Conservation (phyloP, 2,797 vertebrate species). For the Pipistrellus nathusii region DNA sequence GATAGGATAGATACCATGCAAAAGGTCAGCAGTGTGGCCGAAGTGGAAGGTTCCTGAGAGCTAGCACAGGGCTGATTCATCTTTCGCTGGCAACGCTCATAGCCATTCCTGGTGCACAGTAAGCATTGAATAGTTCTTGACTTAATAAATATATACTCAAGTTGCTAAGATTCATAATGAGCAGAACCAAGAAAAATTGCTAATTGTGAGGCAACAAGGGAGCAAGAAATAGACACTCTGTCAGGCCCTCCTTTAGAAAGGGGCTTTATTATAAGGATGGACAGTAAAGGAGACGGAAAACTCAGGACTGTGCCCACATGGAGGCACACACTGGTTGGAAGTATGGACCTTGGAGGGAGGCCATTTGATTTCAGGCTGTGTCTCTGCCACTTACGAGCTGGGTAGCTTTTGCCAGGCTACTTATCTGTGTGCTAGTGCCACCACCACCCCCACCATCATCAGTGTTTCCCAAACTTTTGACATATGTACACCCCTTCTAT, state of each 20-base stretch:
- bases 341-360: neutral
- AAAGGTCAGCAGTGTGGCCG: too few relatives aligned
- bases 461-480: too few relatives aligned
- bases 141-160: neutral
- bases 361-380: neutral
- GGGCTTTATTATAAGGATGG: neutral
- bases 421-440: neutral
- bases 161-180: conserved; percentile 25
- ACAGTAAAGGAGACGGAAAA: neutral
- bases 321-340: neutral
- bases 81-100: too few relatives aligned
- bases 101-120: neutral
- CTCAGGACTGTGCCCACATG: neutral
- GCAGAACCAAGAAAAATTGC: conserved; percentile 8
- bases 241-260: neutral
- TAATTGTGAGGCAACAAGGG: neutral
- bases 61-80: neutral
- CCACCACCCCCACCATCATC: neutral
- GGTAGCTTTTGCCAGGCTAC: neutral
- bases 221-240: neutral
- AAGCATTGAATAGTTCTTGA: conserved; percentile 30
- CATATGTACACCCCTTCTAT: too few relatives aligned
- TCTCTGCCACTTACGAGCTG: neutral
- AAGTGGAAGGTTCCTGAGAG: neutral
- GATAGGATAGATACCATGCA: neutral